These are phyloP conservation scores for Prinia subflava DNA, from an alignment of 2,113 vertebrate species.

Conservation along the genomic window DNA sequence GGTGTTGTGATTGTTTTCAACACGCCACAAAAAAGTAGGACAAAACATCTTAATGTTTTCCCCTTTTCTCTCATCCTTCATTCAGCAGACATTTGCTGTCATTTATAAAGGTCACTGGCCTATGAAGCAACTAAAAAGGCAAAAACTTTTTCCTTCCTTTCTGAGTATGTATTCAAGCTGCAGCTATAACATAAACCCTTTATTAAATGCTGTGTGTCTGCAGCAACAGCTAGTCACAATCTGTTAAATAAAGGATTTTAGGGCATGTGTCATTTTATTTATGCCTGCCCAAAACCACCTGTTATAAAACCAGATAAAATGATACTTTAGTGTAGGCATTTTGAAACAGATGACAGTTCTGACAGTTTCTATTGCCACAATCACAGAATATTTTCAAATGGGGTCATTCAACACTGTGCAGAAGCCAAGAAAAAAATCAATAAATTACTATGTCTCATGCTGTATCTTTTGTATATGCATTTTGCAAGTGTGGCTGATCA, in stretches of 20 bases:
- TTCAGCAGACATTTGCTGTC: constrained; percentile 70
- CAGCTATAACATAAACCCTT: background rate
- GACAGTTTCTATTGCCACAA: background rate
- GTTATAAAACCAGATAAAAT: background rate
- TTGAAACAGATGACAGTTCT: background rate
- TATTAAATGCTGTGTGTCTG: background rate
- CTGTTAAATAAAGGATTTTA: constrained; percentile 1
- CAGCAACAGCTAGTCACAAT: background rate
- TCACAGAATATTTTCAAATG: background rate
- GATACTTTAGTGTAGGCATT: background rate
- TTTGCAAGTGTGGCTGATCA: background rate
- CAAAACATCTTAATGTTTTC: constrained; percentile 82
- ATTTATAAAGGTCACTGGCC: constrained; percentile 75
- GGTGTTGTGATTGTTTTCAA: constrained; percentile 76
- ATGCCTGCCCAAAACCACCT: background rate
- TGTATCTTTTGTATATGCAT: background rate
- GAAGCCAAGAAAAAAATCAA: background rate
- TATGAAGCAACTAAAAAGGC: constrained; percentile 48
- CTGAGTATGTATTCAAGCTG: background rate
- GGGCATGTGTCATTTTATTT: background rate
- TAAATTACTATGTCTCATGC: background rate
- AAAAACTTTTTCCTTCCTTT: constrained; percentile 50
- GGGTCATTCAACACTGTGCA: background rate
- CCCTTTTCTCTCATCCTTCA: constrained; percentile 72
- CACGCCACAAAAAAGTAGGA: constrained; percentile 72